Percentiles rank a stretch among this genome's conserved stretches.
Evolutionary conservation across 2,888 invertebrate species (phyloP).

Genomic region (Polydesmus complanatus): DNA sequence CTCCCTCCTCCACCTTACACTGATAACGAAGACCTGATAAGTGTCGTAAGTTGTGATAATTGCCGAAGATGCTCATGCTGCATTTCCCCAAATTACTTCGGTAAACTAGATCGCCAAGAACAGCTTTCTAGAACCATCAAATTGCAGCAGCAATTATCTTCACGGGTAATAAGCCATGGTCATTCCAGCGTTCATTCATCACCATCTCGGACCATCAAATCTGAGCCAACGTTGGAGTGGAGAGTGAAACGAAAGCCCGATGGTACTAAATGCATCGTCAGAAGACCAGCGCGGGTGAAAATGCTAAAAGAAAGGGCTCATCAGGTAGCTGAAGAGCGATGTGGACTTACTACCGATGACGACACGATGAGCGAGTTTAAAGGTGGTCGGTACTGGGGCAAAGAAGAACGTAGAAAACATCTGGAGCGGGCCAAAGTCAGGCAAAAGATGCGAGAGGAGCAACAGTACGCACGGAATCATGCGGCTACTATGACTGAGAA

Average conservation of each 20-base stretch:
- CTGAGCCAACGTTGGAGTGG: conserved; percentile 45
- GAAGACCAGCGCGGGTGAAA: conserved; percentile 51
- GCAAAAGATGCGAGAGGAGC: conserved; percentile 30
- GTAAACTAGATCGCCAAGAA: conserved; percentile 55
- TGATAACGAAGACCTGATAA: conserved; percentile 21
- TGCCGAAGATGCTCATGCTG: conserved; percentile 20
- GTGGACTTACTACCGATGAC: conserved; percentile 57
- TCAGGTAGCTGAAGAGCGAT: conserved; percentile 50
- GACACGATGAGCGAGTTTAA: conserved; percentile 64
- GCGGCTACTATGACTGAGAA: conserved; percentile 23
- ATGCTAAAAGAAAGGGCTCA: conserved; percentile 51
- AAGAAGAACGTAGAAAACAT: conserved; percentile 59
- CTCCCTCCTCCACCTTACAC: conserved; percentile 4
- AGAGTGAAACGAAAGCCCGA: conserved; percentile 62
- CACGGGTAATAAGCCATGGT: background rate
- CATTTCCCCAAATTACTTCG: conserved; percentile 36
- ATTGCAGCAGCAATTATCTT: conserved; percentile 47
- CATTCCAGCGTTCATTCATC: conserved; percentile 41
- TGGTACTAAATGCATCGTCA: conserved; percentile 59
- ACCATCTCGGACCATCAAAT: conserved; percentile 32
- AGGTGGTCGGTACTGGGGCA: conserved; percentile 57
- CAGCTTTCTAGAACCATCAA: conserved; percentile 54
- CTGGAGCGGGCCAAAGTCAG: conserved; percentile 53
- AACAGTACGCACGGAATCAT: background rate
- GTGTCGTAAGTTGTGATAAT: conserved; percentile 24